A percentile compares a stretch with the other conserved stretches of the same genome.
phyloP scores from a whole-genome alignment of 2,797 vertebrate species.

The Thunnus albacares region DNA sequence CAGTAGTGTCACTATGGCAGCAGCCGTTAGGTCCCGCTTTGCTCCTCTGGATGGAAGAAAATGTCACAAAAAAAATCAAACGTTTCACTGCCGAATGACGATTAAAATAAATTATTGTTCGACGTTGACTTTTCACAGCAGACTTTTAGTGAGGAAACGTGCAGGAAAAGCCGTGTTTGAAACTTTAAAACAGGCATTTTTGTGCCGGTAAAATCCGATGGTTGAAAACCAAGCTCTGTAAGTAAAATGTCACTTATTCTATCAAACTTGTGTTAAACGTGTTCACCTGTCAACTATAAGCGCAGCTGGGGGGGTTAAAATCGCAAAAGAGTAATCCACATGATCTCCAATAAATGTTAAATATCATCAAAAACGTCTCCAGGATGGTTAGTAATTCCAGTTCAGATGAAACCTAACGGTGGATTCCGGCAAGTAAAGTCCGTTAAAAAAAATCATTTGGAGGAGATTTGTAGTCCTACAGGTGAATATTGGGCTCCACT shows the following conservation, averaged over 20 bases:
- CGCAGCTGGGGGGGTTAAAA: too few relatives aligned
- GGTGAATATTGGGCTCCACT: neutral
- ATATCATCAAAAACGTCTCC: neutral
- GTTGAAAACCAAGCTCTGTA: too few relatives aligned
- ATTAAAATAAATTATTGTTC: neutral
- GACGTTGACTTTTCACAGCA: neutral
- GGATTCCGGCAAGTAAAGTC: constrained; percentile 11
- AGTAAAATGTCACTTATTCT: too few relatives aligned
- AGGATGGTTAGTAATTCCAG: too few relatives aligned
- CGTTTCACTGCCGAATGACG: too few relatives aligned
- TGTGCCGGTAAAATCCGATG: too few relatives aligned
- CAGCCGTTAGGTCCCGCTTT: neutral
- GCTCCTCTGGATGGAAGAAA: neutral
- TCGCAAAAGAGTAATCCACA: neutral
- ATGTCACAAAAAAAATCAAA: neutral
- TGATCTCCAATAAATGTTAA: neutral
- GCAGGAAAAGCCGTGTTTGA: neutral
- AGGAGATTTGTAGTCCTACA: neutral
- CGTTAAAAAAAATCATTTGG: neutral
- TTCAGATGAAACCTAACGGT: neutral
- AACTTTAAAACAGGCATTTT: neutral
- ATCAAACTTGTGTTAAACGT: neutral
- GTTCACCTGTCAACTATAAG: too few relatives aligned
- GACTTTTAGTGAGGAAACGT: neutral
- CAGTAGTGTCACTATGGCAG: neutral